Evolutionary conservation across 2,888 invertebrate genomes (phyloP).

Genomic region (Gortyna flavago): DNA sequence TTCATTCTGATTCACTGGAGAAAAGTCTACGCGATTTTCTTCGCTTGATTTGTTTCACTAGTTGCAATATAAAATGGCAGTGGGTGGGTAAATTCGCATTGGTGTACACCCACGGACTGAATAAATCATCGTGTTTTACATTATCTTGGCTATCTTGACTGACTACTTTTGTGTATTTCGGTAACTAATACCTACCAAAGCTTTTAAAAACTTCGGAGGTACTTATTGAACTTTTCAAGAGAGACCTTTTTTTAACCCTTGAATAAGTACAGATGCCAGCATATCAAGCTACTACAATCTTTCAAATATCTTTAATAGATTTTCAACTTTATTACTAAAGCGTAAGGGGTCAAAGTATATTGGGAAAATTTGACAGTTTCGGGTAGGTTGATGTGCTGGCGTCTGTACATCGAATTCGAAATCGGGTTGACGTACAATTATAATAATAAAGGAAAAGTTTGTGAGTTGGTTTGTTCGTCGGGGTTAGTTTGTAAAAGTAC

Average conservation of each 20-base stretch:
- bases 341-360: no score
- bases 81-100: not conserved
- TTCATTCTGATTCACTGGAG: conserved; percentile 22
- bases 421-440: not conserved
- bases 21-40: conserved; percentile 18
- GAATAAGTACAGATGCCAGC: not conserved
- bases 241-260: not conserved
- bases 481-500: not conserved
- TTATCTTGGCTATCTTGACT: not conserved
- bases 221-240: not conserved
- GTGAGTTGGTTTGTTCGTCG: not conserved
- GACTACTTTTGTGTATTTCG: not conserved
- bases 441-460: not conserved
- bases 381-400: no score
- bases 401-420: not conserved
- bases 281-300: no score
- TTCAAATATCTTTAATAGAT: no score
- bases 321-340: no score
- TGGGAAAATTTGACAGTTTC: no score
- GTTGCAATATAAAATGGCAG: conserved; percentile 14
- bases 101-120: not conserved
- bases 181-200: not conserved
- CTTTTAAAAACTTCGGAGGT: no score
- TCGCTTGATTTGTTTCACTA: conserved; percentile 1
- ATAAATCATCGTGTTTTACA: not conserved